phyloP scores from a whole-genome alignment of 2,797 vertebrate genomes.

The Schizopygopsis malacanthus region DNA sequence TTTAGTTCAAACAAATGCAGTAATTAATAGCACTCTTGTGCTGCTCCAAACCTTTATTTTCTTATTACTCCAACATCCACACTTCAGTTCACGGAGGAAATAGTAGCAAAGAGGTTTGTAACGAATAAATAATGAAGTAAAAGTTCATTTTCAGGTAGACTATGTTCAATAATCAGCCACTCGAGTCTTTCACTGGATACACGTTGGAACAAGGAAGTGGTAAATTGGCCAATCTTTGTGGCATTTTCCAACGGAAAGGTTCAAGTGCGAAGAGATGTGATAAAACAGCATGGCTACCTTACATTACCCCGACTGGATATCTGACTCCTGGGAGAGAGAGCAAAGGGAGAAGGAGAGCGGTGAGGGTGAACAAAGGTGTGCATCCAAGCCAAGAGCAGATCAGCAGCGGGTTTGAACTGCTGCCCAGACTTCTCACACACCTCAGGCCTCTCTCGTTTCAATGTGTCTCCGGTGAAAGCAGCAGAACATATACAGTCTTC shows the following conservation, averaged over 20 bases:
- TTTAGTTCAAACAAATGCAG: not conserved
- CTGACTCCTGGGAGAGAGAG: conserved; percentile 54
- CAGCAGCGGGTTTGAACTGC: conserved; percentile 53
- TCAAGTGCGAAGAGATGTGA: conserved; percentile 52
- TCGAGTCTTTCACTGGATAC: conserved; percentile 21
- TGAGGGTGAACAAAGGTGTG: conserved; percentile 57
- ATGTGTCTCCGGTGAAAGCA: conserved; percentile 46
- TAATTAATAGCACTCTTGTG: not conserved
- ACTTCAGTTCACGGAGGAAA: not conserved
- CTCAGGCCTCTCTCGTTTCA: conserved; percentile 56
- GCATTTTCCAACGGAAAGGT: conserved; percentile 47
- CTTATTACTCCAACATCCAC: not conserved
- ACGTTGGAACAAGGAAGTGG: conserved; percentile 44
- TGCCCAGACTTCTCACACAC: conserved; percentile 60
- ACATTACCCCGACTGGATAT: conserved; percentile 59
- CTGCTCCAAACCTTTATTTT: not conserved
- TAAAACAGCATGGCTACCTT: conserved; percentile 57
- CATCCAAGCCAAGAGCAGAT: conserved; percentile 53
- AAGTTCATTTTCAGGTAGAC: not conserved
- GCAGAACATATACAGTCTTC: conserved; percentile 44
- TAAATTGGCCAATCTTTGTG: conserved; percentile 41
- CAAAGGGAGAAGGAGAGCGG: conserved; percentile 48
- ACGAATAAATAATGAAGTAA: not conserved
- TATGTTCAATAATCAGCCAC: conserved; percentile 13
- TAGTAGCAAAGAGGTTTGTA: not conserved